Evolutionary conservation across 2,797 vertebrate genomes (phyloP), one percentile per base, ranked within the genome.

Genomic region (Discoglossus pictus): DNA sequence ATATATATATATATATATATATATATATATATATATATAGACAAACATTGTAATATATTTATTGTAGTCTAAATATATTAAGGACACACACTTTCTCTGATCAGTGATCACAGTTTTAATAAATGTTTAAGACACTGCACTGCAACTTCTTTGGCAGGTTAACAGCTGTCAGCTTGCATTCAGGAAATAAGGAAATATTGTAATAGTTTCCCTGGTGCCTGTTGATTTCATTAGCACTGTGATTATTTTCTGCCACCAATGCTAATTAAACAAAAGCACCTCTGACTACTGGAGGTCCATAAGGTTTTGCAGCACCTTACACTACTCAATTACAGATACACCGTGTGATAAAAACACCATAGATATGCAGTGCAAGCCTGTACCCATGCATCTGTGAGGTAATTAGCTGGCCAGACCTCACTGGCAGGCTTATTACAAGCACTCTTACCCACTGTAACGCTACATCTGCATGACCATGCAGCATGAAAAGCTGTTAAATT

Each of bases 51-150:
- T n/a, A n/a, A n/a, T n/a, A n/a, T n/a, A n/a, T n/a, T n/a, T n/a
- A n/a, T n/a, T n/a, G n/a, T n/a, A n/a, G n/a, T n/a, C n/a, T n/a
- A n/a, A n/a, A n/a, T n/a, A n/a, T n/a, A n/a, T n/a, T n/a, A n/a
- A n/a, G n/a, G n/a, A n/a, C n/a, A n/a, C n/a, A n/a, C n/a, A n/a
- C n/a, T 62, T 16, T 15, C 70, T 11, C 0, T 50, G 2, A 64
- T 12, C 48, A 76, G 74, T 80, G 55, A 79, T 79, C 55, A 40
- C 16, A 73, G 72, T 59, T 73, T n/a, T 69, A 47, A 68, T 66
- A 74, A 78, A 13, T 34, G 51, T 66, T 72, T 51, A 34, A 75
- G 44, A 46, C 23, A 55, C 1, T 58, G 4, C 0, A 62, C 68
- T 72, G 13, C 59, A n/a, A n/a, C n/a, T n/a, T n/a, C 42, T 76